phyloP scores from a whole-genome alignment of 2,797 vertebrate genomes.

The Pangasius sanitwongsei region DNA sequence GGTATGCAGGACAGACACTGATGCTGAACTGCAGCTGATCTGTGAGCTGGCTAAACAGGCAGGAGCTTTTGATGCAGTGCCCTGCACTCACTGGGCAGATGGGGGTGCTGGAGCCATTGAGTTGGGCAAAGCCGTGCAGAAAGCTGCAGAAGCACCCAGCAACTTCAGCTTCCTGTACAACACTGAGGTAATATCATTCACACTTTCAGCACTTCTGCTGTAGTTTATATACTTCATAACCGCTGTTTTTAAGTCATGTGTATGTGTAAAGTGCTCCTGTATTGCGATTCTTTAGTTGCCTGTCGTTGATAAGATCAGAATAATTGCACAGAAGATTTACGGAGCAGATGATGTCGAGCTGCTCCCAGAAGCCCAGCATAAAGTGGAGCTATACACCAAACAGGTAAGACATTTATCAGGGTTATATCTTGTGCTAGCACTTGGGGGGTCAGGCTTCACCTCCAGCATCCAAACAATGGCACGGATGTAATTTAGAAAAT shows the following conservation, averaged over 20 bases:
- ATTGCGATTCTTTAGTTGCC: conserved; percentile 76
- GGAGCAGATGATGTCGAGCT: conserved; percentile 93
- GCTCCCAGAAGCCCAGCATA: conserved; percentile 89
- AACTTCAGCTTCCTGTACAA: conserved; percentile 90
- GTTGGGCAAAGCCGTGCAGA: conserved; percentile 86
- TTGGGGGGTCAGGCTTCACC: not conserved
- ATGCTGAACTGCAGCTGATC: conserved; percentile 86
- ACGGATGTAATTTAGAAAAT: not conserved
- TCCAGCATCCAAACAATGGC: not conserved
- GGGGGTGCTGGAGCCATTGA: conserved; percentile 87
- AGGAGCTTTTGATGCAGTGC: conserved; percentile 90
- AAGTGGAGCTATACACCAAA: conserved; percentile 90
- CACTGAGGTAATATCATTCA: conserved; percentile 76
- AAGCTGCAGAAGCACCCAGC: conserved; percentile 82
- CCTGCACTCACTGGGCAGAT: conserved; percentile 92
- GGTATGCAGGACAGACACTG: conserved; percentile 84
- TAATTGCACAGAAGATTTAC: conserved; percentile 94
- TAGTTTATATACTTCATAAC: not conserved
- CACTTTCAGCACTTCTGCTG: not conserved
- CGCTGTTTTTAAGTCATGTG: not conserved
- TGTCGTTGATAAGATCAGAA: conserved; percentile 89
- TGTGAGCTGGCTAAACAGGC: conserved; percentile 82
- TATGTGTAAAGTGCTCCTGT: not conserved
- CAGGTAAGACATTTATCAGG: conserved; percentile 76
- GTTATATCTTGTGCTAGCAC: not conserved